Evolutionary conservation across 2,113 vertebrate species (phyloP).

Genomic region (Aldabrachelys gigantea): DNA sequence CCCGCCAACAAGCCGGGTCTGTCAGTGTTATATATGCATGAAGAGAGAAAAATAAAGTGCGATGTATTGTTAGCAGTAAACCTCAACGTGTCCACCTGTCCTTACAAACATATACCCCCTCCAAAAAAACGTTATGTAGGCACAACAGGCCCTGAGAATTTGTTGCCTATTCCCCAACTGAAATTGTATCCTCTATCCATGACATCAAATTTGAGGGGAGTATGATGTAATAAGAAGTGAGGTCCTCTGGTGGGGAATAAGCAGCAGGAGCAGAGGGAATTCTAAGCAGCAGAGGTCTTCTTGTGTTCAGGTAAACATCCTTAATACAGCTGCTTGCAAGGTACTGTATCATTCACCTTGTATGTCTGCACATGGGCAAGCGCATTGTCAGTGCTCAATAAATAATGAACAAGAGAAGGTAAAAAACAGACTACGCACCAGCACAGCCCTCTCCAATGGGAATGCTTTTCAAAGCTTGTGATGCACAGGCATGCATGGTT

Average conservation of each 20-base stretch:
- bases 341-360: neutral
- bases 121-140: neutral
- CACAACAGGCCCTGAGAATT: neutral
- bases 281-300: neutral
- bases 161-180: neutral
- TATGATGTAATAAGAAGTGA: neutral
- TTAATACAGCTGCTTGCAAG: neutral
- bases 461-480: neutral
- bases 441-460: neutral
- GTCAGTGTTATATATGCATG: neutral
- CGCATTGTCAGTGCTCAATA: neutral
- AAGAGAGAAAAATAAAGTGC: neutral
- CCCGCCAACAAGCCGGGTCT: too few relatives aligned
- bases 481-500: neutral
- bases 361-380: neutral
- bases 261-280: neutral
- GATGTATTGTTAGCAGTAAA: neutral
- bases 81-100: neutral
- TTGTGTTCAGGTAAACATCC: neutral
- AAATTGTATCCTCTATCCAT: neutral
- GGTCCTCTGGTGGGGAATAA: neutral
- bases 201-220: neutral
- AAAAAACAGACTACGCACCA: neutral
- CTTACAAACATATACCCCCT: neutral
- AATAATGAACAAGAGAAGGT: neutral